Evolutionary conservation across 2,797 vertebrate species (phyloP).

Genomic region (Sebastes trivittatus): DNA sequence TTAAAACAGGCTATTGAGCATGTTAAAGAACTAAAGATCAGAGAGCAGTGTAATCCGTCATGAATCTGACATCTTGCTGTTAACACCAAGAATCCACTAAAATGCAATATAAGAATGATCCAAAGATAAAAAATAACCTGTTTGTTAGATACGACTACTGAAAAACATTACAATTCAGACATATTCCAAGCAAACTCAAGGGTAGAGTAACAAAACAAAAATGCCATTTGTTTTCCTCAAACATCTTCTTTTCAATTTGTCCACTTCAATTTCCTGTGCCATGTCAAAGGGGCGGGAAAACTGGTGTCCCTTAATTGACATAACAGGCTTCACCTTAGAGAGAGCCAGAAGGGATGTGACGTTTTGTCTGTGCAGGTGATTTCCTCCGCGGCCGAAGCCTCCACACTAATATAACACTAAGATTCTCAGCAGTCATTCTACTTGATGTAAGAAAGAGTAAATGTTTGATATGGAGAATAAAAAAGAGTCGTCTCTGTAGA

Average conservation of each 20-base stretch:
- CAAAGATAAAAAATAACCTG: not conserved
- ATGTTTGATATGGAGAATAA: not conserved
- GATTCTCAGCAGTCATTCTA: not conserved
- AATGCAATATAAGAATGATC: not conserved
- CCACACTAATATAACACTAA: not conserved
- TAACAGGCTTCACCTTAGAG: constrained; percentile 12
- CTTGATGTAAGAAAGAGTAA: not conserved
- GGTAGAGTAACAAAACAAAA: not conserved
- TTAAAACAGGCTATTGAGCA: constrained; percentile 35
- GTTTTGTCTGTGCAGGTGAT: constrained; percentile 1
- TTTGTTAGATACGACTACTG: not conserved
- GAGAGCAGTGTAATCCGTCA: constrained; percentile 19
- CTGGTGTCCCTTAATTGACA: not conserved
- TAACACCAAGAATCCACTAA: not conserved
- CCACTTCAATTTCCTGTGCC: constrained; percentile 30
- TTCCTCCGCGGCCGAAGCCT: not conserved
- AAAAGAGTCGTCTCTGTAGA: not conserved
- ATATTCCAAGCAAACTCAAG: not conserved
- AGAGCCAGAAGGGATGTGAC: constrained; percentile 1
- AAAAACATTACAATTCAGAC: not conserved
- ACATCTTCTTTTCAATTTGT: constrained; percentile 4
- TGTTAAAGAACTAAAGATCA: constrained; percentile 35
- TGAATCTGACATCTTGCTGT: constrained; percentile 3
- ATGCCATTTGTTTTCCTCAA: not conserved
- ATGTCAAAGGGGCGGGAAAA: constrained; percentile 5